phyloP scores from a whole-genome alignment of 2,888 invertebrate species.

The Tolmerus cingulatus region DNA sequence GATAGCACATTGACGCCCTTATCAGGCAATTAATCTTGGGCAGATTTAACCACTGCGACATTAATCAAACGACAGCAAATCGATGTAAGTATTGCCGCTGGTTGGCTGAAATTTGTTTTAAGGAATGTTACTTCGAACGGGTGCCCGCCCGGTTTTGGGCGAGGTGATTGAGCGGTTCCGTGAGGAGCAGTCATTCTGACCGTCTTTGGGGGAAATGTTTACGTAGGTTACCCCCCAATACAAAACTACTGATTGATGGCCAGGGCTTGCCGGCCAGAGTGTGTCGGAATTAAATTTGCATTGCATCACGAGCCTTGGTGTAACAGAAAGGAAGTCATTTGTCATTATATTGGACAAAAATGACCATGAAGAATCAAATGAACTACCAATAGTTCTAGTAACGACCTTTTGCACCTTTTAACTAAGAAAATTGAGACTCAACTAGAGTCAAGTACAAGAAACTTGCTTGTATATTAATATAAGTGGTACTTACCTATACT shows the following conservation, averaged over 20 bases:
- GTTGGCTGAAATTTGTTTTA: neutral
- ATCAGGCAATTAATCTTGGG: slow-evolving; percentile 43
- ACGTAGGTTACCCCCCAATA: neutral
- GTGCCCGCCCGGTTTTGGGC: neutral
- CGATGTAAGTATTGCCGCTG: neutral
- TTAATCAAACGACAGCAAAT: slow-evolving; percentile 45
- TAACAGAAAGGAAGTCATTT: neutral
- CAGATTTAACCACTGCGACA: slow-evolving; percentile 41
- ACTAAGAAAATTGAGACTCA: neutral
- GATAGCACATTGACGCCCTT: slow-evolving; percentile 41
- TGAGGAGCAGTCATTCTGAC: neutral
- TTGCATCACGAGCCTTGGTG: neutral
- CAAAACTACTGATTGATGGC: neutral
- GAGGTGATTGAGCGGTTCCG: neutral
- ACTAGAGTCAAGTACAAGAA: neutral
- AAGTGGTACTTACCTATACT: neutral
- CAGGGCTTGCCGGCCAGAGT: neutral
- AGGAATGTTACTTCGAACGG: neutral
- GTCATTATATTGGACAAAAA: neutral
- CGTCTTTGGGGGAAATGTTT: neutral
- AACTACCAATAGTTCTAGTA: neutral
- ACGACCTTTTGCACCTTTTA: neutral
- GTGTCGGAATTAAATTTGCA: neutral
- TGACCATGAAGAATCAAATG: neutral
- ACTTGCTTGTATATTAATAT: neutral